These are phyloP conservation scores for Caenorhabditis imperialis DNA, from an alignment of 2,888 invertebrate species.

Conservation along the genomic window DNA sequence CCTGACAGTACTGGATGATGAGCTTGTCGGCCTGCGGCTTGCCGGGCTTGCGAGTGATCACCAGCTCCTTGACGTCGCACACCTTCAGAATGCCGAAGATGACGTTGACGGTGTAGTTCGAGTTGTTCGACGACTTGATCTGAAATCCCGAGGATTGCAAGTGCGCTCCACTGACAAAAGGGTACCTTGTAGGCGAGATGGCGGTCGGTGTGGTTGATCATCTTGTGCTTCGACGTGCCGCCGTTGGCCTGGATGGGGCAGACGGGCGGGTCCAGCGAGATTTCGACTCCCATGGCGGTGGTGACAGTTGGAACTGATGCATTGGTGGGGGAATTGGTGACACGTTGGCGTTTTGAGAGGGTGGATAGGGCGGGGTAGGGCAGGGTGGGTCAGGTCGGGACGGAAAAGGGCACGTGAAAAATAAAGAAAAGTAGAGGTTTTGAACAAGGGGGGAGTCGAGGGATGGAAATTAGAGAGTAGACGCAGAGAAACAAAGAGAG, in stretches of 20 bases:
- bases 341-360: too few species aligned
- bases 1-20: conserved; percentile 59
- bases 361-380: too few species aligned
- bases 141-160: conserved; percentile 10
- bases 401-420: too few species aligned
- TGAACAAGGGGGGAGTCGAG: too few species aligned
- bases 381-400: too few species aligned
- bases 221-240: conserved; percentile 63
- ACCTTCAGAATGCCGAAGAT: conserved; percentile 62
- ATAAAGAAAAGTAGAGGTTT: too few species aligned
- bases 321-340: too few species aligned
- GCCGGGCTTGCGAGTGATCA: conserved; percentile 67
- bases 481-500: too few species aligned
- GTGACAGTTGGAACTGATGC: too few species aligned
- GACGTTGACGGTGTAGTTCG: conserved; percentile 65
- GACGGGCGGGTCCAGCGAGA: conserved; percentile 59
- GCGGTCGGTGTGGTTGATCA: conserved; percentile 64
- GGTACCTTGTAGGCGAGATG: conserved; percentile 69
- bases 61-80: conserved; percentile 54
- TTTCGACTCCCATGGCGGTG: conserved; percentile 56
- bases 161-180: too few species aligned
- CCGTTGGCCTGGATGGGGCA: conserved; percentile 65
- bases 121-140: conserved; percentile 68
- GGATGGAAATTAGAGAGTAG: too few species aligned
- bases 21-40: conserved; percentile 68